Evolutionary conservation across 2,888 invertebrate genomes (phyloP).

Genomic region (Netelia virgata): DNA sequence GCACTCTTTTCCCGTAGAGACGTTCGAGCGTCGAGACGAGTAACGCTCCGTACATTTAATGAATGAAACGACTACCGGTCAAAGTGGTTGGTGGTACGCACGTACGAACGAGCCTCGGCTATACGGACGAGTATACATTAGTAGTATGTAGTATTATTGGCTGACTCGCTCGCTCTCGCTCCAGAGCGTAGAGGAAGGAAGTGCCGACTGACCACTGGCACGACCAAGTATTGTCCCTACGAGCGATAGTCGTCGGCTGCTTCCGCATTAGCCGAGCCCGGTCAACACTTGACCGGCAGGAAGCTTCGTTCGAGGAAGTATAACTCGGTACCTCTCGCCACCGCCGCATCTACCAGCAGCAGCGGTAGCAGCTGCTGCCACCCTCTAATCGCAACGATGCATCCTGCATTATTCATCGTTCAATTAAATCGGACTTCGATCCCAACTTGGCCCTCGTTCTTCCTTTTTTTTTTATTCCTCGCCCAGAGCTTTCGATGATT

Average conservation of each 20-base stretch:
- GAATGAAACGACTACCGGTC: slow-evolving; percentile 80
- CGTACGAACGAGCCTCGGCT: not conserved
- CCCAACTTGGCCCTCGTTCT: slow-evolving; percentile 44
- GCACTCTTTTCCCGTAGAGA: not conserved
- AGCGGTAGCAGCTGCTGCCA: slow-evolving; percentile 62
- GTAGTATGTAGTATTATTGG: not conserved
- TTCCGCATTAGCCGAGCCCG: slow-evolving; percentile 62
- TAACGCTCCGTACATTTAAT: slow-evolving; percentile 77
- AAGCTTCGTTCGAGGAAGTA: slow-evolving; percentile 81
- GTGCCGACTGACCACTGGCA: slow-evolving; percentile 63
- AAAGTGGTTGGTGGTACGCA: slow-evolving; percentile 38
- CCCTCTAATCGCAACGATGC: slow-evolving; percentile 79
- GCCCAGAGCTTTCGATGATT: not conserved
- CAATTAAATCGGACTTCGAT: slow-evolving; percentile 77
- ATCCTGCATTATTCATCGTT: slow-evolving; percentile 80
- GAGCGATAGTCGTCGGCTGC: slow-evolving; percentile 59
- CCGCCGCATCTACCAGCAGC: not conserved
- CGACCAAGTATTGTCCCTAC: slow-evolving; percentile 78
- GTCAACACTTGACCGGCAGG: slow-evolving; percentile 80
- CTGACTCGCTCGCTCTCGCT: slow-evolving; percentile 21
- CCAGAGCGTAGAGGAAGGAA: slow-evolving; percentile 78
- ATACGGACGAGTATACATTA: slow-evolving; percentile 1
- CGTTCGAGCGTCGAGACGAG: slow-evolving; percentile 22
- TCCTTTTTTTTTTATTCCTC: slow-evolving; percentile 4
- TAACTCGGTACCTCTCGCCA: slow-evolving; percentile 73